Evolutionary conservation across 2,797 vertebrate genomes (phyloP), one percentile per base, ranked within the genome.

Genomic region (Neostethus bicornis): DNA sequence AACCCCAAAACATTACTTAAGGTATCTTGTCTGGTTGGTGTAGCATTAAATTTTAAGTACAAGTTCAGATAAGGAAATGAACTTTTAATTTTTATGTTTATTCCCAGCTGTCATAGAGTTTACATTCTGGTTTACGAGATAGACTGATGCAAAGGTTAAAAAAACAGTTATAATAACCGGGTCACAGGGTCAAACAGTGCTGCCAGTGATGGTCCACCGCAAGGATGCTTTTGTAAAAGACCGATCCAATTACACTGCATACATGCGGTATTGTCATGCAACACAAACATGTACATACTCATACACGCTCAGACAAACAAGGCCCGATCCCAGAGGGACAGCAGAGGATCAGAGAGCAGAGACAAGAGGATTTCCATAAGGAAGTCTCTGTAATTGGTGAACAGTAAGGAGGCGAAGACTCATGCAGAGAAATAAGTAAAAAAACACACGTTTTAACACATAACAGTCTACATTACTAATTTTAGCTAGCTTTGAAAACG

Each of bases 351-450:
- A 66, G 72, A 84, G 72, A 64, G 69, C 52, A 67, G 57, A 80
- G 72, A 73, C 80, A 80, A 74, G 66, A 79, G 85, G 81, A 89
- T 79, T 70, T 88, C 85, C 87, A 86, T 60, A 69, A 82, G 87
- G 87, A 91, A 84, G 83, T 83, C 45, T 74, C 61, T 60, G 65
- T 84, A 80, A 89, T 84, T 76, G 61, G 73, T 70, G 46, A 59
- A 57, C 57, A 57, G 57, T 69, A 10, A 50, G 59, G 35, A 46
- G 60, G 54, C 23, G 51, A 64, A 60, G 37, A 10, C 63, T 73
- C 67, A 51, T 23, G 60, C 64, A 62, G 74, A 62, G 70, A 35
- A 23, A 21, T 7, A 14, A 29, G 4, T 34, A 23, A 24, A 26
- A 71, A 73, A 77, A 65, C 19, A 51, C 24, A 45, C 2, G 0